Evolutionary conservation across 2,888 invertebrate species (phyloP), one percentile per base, ranked within the genome.

Genomic region (Volucella inanis): DNA sequence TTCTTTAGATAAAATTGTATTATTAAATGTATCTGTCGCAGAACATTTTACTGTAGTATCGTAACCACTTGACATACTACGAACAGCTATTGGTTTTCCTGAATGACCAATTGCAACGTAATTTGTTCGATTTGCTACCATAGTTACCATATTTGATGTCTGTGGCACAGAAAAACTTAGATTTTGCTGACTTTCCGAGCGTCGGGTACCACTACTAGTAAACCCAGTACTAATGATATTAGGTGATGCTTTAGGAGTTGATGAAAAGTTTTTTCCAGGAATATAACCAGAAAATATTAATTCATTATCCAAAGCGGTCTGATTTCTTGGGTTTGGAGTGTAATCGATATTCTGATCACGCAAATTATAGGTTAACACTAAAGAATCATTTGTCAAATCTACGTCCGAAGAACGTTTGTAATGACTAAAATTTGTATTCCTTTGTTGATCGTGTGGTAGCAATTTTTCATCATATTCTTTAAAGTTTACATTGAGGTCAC

Each of bases 301-400:
- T 54, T 88, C 87, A 49, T 86, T 77, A 52, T 88, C 87, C 14
- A 70, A 57, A 4, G 87, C 87, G 57, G 67, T 55, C 43, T 87
- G 81, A 76, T 88, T 87, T 41, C 88, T 83, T 12, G 88, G 87
- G 41, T 83, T 86, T 41, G 87, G 86, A 79, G 88, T 88, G 67
- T 88, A 89, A 78, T 89, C 89, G 54, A 89, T 89, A 65, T 88
- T 89, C 76, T 89, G 89, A 80, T 89, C 88, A 45, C 89, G 88
- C 62, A 89, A 79, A 87, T 89, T 89, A 68, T 89, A 89, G 55
- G 87, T 88, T 22, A 89, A 85, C 39, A 88, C 87, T 18, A 88
- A 80, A n/a, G 89, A 87, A 83, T 89, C 89, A 49, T 79, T 78
- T 8, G 84, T 78, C 47, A 87, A 87, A 55, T 88, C 88, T 54